Base-by-base conservation (phyloP, 2,888 invertebrate genomes). In the Eilema caniola region DNA sequence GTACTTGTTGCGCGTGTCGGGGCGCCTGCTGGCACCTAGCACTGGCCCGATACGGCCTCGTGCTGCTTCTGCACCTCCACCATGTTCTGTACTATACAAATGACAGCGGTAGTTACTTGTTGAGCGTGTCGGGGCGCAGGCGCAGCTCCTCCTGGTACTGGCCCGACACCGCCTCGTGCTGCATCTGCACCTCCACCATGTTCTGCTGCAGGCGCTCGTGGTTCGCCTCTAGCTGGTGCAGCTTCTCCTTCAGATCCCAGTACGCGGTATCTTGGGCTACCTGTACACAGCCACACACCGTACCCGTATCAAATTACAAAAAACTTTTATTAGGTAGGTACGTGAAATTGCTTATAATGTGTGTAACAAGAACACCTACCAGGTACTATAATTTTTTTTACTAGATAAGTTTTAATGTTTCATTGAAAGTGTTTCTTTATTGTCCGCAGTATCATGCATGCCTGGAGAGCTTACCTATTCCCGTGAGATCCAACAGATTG, bases 11-110 rank as follows among this genome's bases (percentile, higher is more conserved):
- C 92, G 81, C 0, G 89, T 91, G 78, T 94, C 94, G 2, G 93
- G 92, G 0, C 94, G 87, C n/a, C 85, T 84, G 0, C 93, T n/a
- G n/a, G 86, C 66, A 93, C 89, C 82, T 93, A 90, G 80, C 91
- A 91, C 73, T 88, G 88, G 3, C 90, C 89, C 37, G 93, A 93
- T 67, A 91, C 83, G 25, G 89, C 85, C 79, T 94, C 94, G 78
- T 92, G 85, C 83, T 94, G 90, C 94, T 94, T 94, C 83, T 94
- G 94, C 41, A 92, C 86, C 24, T 93, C 90, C 62, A 94, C 84
- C 93, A 94, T 93, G 81, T 94, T 94, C 80, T 90, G 92, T n/a
- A n/a, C n/a, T n/a, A n/a, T n/a, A n/a, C n/a, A n/a, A n/a, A 8
- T 47, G 20, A 3, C 0, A 20, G 20, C 3, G 37, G 12, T 7